Base-by-base conservation (phyloP, 2,888 invertebrate genomes). In the Lamellibrachia columna region DNA sequence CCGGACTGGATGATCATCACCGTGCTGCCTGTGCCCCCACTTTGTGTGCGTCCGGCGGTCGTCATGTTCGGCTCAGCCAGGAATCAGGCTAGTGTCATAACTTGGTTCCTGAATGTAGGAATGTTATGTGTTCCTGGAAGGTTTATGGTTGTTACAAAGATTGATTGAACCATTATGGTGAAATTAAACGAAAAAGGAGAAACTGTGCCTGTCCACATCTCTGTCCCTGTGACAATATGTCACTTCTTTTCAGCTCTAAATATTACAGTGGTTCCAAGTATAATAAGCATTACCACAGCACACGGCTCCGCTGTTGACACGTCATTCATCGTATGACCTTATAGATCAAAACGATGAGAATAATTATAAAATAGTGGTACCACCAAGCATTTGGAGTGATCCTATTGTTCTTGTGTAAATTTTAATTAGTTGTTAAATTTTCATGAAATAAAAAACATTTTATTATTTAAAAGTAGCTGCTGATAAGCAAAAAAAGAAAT, bases 1-100 rank as follows among this genome's bases (percentile, higher is more conserved):
- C 99, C 99, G 7, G 99, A 99, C 97, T 99, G 99, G 99, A 99
- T 99, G 99, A 98, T 99, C 94, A 97, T 99, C 7, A 99, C 99
- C 2, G 99, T 99, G 15, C 96, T 99, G 93, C 99, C 99, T 0
- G 99, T 99, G 0, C 99, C 99, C 0, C 99, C 99, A 3, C 97
- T 99, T 53, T 98, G 98, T 1, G 99, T 99, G 0, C 97, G 99
- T 94, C 99, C 99, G 0, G 99, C 99, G 92, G 99, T 99, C 7
- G 99, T 99, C 9, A 99, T 99, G 98, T 98, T 98, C 97, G 99
- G 99, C n/a, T 98, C 99, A 0, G 99, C 99, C 0, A 98, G 98
- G 96, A 99, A 99, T 97, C 97, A 97, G 96, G 97, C 97, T 22
- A 75, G 75, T 22, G 75, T 40, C 40, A 75, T 6, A 22, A 1